These are phyloP conservation scores for Lamprologus lemairii DNA, from an alignment of 2,113 vertebrate genomes.

Conservation along the genomic window DNA sequence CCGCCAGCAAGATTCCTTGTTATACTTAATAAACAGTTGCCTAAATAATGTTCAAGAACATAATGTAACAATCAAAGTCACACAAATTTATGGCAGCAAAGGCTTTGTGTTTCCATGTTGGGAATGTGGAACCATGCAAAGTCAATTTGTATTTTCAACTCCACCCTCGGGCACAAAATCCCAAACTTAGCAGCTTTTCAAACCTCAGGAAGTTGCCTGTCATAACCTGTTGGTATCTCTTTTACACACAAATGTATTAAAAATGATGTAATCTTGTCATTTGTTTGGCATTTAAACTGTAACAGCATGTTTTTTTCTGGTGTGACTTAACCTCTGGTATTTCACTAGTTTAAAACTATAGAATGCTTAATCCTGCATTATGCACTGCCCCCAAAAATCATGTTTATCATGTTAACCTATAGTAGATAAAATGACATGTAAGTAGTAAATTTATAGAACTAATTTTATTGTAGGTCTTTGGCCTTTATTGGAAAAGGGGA, in stretches of 20 bases:
- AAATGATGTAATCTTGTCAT: background rate
- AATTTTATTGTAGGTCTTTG: background rate
- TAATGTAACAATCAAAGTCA: slow-evolving; percentile 6
- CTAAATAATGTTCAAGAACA: slow-evolving; percentile 1
- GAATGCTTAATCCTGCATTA: background rate
- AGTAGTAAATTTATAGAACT: background rate
- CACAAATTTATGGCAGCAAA: background rate
- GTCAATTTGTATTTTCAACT: background rate
- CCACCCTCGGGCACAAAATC: background rate
- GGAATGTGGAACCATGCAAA: background rate
- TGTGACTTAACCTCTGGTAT: accelerated
- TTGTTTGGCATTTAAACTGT: background rate
- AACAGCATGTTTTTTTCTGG: background rate
- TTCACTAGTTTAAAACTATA: background rate
- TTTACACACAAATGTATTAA: background rate
- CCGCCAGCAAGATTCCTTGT: background rate
- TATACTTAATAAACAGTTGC: background rate
- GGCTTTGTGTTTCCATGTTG: background rate
- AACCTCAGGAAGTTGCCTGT: background rate
- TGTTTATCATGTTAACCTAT: background rate
- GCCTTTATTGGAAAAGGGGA: background rate
- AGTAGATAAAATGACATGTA: background rate
- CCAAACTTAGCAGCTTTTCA: background rate
- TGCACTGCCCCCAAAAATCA: background rate
- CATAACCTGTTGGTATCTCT: background rate